Base-by-base conservation (phyloP, 2,888 invertebrate genomes). In the Iphiclides podalirius region DNA sequence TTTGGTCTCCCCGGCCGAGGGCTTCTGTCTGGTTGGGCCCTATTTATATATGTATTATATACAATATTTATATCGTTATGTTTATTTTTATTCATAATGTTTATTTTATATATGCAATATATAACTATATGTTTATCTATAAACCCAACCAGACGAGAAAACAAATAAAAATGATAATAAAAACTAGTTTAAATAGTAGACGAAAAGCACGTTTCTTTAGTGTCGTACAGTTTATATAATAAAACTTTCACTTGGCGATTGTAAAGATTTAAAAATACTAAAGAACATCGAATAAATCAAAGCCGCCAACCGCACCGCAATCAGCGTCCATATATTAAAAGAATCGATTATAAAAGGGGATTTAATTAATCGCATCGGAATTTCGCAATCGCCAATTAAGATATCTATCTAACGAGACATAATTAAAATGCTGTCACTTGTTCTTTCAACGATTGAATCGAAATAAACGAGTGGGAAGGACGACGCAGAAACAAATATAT, bases 331-430 rank as follows among this genome's bases (percentile, higher is more conserved):
- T 79, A 72, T 70, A 74, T 77, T 75, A 81, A 70, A 63, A 59
- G 63, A 78, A 72, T 74, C 78, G 79, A 82, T 82, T 79, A 75
- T 55, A 72, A 70, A 74, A 70, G 70, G 67, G 64, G 65, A 64
- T 72, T 69, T 72, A 75, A 76, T 78, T 72, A 76, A 79, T 79
- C 73, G 71, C 70, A 69, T 63, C 66, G 58, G 58, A 54, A 62
- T 68, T 73, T 58, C 59, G 61, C 51, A 55, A 60, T 57, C 53
- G 60, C 66, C 60, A 64, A 70, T 66, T 57, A 63, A 71, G 74
- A 78, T 78, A 63, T 64, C 53, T 72, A 78, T 80, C 78, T 64
- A 59, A 60, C 55, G 57, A 61, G 64, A 72, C 67, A 71, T 70
- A 64, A 66, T 66, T 62, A 62, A 41, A 47, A 50, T 41, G 40